A percentile compares a stretch with the other conserved stretches of the same genome.
Conservation (phyloP, 35 echinoderm and acorn worm genomes). For the Stichopus chloronotus region DNA sequence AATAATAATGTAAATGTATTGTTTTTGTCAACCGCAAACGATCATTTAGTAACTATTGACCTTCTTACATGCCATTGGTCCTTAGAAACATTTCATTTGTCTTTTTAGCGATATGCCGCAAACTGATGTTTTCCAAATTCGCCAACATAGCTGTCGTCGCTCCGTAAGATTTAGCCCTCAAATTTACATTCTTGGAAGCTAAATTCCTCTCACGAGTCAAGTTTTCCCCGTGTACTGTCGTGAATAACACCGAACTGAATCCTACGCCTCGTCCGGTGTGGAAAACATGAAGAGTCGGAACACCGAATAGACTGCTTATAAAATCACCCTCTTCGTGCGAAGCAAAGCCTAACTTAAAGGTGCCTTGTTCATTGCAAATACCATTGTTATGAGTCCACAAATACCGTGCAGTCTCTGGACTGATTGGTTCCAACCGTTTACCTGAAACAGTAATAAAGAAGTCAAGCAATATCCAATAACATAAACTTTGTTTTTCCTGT, state of each 20-base stretch:
- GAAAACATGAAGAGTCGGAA: background rate
- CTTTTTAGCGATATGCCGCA: background rate
- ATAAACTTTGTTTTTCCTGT: no score
- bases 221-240: background rate
- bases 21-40: no score
- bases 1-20: no score
- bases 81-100: no score
- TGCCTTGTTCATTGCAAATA: background rate
- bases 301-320: background rate
- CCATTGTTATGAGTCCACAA: slow-evolving; percentile 17
- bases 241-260: background rate
- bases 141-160: slow-evolving; percentile 10
- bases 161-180: background rate
- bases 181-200: background rate
- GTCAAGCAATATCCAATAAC: no score
- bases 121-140: slow-evolving; percentile 14
- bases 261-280: slow-evolving; percentile 50
- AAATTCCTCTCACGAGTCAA: background rate
- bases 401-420: background rate
- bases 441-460: background rate
- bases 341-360: background rate
- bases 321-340: background rate
- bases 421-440: background rate
- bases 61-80: no score
- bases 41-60: no score